A percentile compares a stretch with the other conserved stretches of the same genome.
These are phyloP conservation scores for Bibio marci DNA, from an alignment of 2,888 invertebrate genomes.

Conservation along the genomic window DNA sequence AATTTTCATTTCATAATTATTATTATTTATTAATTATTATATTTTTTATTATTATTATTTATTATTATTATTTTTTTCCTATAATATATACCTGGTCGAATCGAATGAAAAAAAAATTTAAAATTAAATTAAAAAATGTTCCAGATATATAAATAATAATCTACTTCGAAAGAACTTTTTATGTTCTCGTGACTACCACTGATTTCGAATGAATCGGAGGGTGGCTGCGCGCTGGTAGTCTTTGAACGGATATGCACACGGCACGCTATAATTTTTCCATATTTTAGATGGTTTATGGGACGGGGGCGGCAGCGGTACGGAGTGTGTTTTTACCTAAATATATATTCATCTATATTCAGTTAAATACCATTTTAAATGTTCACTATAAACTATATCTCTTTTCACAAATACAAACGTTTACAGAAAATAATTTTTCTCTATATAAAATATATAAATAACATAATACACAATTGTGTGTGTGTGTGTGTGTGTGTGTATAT, in stretches of 20 bases:
- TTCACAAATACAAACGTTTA: too few relatives aligned
- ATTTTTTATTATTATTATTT: too few relatives aligned
- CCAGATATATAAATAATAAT: constrained; percentile 5
- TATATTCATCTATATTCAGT: too few relatives aligned
- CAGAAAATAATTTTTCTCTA: too few relatives aligned
- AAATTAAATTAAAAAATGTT: background rate
- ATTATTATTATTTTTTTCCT: too few relatives aligned
- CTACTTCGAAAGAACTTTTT: constrained; percentile 5
- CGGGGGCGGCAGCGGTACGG: background rate
- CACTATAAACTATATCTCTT: too few relatives aligned
- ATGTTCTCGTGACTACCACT: constrained; percentile 38
- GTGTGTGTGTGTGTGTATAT: too few relatives aligned
- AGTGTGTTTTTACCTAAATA: background rate
- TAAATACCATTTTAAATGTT: too few relatives aligned
- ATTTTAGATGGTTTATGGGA: background rate
- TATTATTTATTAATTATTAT: too few relatives aligned
- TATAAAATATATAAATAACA: too few relatives aligned
- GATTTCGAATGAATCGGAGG: constrained; percentile 39
- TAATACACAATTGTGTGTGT: too few relatives aligned
- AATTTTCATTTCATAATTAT: too few relatives aligned
- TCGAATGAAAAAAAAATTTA: constrained; percentile 2
- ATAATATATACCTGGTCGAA: constrained; percentile 8
- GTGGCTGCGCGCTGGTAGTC: constrained; percentile 35
- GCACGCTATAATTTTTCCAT: constrained; percentile 22
- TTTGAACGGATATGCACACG: constrained; percentile 44